phyloP scores from a whole-genome alignment of 2,113 vertebrate genomes.

The Indicator indicator region DNA sequence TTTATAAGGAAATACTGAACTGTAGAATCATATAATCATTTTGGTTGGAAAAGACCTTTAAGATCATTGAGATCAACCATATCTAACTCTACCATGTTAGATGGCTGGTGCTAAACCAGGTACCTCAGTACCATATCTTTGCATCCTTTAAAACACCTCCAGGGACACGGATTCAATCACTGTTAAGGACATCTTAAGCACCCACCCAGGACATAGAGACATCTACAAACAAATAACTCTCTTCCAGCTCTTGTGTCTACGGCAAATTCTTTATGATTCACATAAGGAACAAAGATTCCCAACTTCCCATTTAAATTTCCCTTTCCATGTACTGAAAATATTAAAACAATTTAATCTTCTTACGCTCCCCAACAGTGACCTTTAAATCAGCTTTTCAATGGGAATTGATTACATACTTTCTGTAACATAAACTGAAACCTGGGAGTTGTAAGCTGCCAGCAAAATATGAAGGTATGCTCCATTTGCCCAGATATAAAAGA shows the following conservation, averaged over 20 bases:
- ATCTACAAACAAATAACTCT: neutral
- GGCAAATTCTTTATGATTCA: neutral
- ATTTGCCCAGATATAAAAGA: slow-evolving; percentile 47
- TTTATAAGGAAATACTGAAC: neutral
- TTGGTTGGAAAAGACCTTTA: too few species aligned
- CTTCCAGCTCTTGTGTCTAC: neutral
- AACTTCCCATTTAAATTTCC: slow-evolving; percentile 9
- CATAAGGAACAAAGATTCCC: neutral
- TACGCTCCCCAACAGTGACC: slow-evolving; percentile 18
- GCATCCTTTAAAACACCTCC: too few species aligned
- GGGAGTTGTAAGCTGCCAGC: slow-evolving; percentile 64
- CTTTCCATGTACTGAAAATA: neutral
- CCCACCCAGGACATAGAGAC: neutral
- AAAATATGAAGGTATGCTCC: slow-evolving; percentile 45
- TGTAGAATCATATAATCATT: too few species aligned
- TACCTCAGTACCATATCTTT: too few species aligned
- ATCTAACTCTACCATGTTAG: too few species aligned
- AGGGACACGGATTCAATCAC: too few species aligned
- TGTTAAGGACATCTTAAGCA: neutral
- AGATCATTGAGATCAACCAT: too few species aligned
- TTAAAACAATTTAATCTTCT: slow-evolving; percentile 51
- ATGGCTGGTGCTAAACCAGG: too few species aligned
- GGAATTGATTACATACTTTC: slow-evolving; percentile 41
- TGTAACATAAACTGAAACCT: slow-evolving; percentile 61
- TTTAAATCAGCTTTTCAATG: slow-evolving; percentile 45